phyloP scores from a whole-genome alignment of 2,797 vertebrate genomes.

The Diplodus sargus region DNA sequence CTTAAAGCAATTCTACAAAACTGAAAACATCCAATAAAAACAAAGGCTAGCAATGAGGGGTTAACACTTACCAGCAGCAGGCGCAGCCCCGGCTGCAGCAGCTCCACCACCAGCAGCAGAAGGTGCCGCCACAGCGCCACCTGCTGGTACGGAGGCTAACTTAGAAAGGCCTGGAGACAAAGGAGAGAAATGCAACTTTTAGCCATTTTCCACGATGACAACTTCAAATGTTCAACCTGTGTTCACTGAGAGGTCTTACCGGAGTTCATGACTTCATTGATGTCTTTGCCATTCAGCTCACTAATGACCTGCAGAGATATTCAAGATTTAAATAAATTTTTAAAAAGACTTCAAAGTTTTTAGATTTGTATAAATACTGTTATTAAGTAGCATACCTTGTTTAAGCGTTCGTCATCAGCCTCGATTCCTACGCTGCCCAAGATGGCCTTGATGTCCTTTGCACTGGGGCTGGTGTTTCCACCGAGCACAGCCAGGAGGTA shows the following conservation, averaged over 20 bases:
- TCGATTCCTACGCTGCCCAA: slow-evolving; percentile 85
- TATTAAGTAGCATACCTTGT: slow-evolving; percentile 69
- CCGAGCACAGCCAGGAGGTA: slow-evolving; percentile 87
- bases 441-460: slow-evolving; percentile 86
- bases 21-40: neutral
- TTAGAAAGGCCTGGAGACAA: slow-evolving; percentile 84
- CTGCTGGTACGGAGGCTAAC: slow-evolving; percentile 89
- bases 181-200: neutral
- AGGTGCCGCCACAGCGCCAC: slow-evolving; percentile 84
- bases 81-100: slow-evolving; percentile 78
- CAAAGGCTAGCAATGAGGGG: neutral
- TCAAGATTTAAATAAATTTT: neutral
- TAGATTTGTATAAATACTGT: neutral
- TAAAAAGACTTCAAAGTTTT: neutral
- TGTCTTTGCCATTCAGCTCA: slow-evolving; percentile 88
- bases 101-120: slow-evolving; percentile 75
- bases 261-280: slow-evolving; percentile 89
- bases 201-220: neutral
- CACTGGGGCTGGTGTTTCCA: slow-evolving; percentile 84
- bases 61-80: slow-evolving; percentile 81
- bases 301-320: slow-evolving; percentile 79
- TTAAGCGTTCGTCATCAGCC: slow-evolving; percentile 84
- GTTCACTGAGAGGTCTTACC: slow-evolving; percentile 68
- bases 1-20: neutral
- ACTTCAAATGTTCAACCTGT: neutral